Percentiles rank a stretch among this genome's conserved stretches.
Conservation (phyloP, 2,888 invertebrate genomes). For the Drosophila nigritarsus region DNA sequence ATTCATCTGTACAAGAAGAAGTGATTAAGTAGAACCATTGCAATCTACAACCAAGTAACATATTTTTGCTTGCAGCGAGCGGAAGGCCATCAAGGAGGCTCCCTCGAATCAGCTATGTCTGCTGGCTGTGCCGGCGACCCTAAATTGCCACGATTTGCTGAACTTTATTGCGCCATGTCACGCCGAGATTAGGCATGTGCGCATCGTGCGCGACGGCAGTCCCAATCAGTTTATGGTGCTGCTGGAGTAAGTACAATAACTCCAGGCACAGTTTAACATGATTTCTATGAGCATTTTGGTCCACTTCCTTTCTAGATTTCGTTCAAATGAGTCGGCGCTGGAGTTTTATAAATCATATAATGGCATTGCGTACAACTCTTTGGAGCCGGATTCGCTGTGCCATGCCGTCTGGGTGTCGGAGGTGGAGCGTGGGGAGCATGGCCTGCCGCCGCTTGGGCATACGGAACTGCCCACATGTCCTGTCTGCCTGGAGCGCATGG, state of each 20-base stretch:
- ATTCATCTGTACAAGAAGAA: slow-evolving; percentile 98
- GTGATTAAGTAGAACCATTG: slow-evolving; percentile 86
- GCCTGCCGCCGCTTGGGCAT: slow-evolving; percentile 90
- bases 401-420: slow-evolving; percentile 97
- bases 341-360: slow-evolving; percentile 97
- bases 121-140: slow-evolving; percentile 94
- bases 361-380: slow-evolving; percentile 95
- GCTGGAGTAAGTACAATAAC: slow-evolving; percentile 88
- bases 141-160: slow-evolving; percentile 96
- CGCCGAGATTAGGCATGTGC: slow-evolving; percentile 94
- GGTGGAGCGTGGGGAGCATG: slow-evolving; percentile 94
- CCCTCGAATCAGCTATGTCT: slow-evolving; percentile 94
- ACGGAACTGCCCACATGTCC: slow-evolving; percentile 99
- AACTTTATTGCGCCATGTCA: slow-evolving; percentile 97
- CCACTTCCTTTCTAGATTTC: slow-evolving; percentile 86
- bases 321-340: slow-evolving; percentile 91
- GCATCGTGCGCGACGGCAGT: slow-evolving; percentile 95
- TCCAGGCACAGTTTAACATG: slow-evolving; percentile 22
- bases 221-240: slow-evolving; percentile 99
- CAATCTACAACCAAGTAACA: not conserved
- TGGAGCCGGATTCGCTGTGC: slow-evolving; percentile 96
- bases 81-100: slow-evolving; percentile 89
- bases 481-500: slow-evolving; percentile 93
- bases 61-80: slow-evolving; percentile 87
- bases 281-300: not conserved